Percentiles rank a stretch among this genome's conserved stretches.
Evolutionary conservation across 2,113 vertebrate species (phyloP).

Genomic region (Tachuris rubrigastra): DNA sequence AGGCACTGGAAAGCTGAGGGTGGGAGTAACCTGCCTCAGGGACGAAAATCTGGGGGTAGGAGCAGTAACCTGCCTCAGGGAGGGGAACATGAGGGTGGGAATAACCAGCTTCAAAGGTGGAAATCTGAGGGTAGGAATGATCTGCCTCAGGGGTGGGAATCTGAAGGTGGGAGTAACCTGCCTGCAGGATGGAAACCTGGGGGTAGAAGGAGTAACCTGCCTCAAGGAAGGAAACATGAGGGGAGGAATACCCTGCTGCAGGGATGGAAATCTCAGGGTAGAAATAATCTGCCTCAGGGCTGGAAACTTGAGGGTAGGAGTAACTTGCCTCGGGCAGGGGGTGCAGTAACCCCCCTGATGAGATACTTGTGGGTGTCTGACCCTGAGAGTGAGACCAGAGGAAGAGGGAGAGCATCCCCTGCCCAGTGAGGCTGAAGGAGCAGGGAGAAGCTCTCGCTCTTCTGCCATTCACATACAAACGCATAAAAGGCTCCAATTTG

Average conservation of each 20-base stretch:
- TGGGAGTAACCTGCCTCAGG: not conserved
- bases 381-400: rapidly evolving
- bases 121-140: not conserved
- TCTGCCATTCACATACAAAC: not conserved
- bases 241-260: not conserved
- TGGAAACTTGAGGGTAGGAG: not conserved
- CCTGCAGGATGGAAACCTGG: not conserved
- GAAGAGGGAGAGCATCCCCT: not conserved
- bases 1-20: not conserved
- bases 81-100: not conserved
- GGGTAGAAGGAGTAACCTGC: not conserved
- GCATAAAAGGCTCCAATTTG: not conserved
- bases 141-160: too few species aligned
- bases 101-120: not conserved
- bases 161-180: not conserved
- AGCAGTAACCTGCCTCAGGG: not conserved
- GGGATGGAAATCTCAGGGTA: not conserved
- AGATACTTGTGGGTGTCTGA: not conserved
- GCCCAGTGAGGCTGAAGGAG: not conserved
- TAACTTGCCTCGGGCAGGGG: not conserved
- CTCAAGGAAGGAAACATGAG: not conserved
- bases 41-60: not conserved
- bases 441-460: not conserved
- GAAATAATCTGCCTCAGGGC: too few species aligned
- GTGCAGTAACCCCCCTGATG: rapidly evolving